Conservation (phyloP, 92 coral and sea anemone genomes). For the Phenganax marumi region DNA sequence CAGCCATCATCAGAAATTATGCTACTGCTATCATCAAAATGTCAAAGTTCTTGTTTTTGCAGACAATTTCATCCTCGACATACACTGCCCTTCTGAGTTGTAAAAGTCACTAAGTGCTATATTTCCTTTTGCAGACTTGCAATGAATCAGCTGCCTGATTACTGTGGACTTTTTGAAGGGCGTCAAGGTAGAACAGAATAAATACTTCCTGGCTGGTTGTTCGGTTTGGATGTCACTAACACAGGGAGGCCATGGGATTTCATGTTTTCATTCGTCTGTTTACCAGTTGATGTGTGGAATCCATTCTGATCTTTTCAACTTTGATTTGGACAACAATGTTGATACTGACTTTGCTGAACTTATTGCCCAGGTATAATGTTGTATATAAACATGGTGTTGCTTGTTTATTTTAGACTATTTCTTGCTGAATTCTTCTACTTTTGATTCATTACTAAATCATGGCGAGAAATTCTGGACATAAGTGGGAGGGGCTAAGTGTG, state of each 20-base stretch:
- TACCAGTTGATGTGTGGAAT: conserved; percentile 51
- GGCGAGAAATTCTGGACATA: conserved; percentile 42
- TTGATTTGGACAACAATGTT: conserved; percentile 17
- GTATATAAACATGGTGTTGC: neutral
- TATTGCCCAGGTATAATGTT: conserved; percentile 22
- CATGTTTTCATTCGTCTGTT: conserved; percentile 43
- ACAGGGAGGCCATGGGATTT: conserved; percentile 46
- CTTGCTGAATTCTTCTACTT: neutral
- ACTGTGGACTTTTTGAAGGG: conserved; percentile 43
- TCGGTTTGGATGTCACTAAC: conserved; percentile 41
- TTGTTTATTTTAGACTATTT: neutral
- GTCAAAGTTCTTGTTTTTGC: too few species aligned
- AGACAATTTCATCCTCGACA: too few species aligned
- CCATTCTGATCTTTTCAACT: conserved; percentile 27
- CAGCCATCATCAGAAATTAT: too few species aligned
- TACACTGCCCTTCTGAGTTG: too few species aligned
- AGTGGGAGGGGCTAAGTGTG: conserved; percentile 8
- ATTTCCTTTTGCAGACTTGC: conserved; percentile 38
- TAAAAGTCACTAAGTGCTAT: too few species aligned
- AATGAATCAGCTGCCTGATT: conserved; percentile 26
- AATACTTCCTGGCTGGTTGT: conserved; percentile 48
- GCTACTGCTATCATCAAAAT: too few species aligned
- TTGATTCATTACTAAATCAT: neutral
- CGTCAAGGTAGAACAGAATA: conserved; percentile 47
- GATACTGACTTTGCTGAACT: conserved; percentile 28